A percentile compares a stretch with the other conserved stretches of the same genome.
Conservation (phyloP, 2,888 invertebrate genomes). For the Gortyna flavago region DNA sequence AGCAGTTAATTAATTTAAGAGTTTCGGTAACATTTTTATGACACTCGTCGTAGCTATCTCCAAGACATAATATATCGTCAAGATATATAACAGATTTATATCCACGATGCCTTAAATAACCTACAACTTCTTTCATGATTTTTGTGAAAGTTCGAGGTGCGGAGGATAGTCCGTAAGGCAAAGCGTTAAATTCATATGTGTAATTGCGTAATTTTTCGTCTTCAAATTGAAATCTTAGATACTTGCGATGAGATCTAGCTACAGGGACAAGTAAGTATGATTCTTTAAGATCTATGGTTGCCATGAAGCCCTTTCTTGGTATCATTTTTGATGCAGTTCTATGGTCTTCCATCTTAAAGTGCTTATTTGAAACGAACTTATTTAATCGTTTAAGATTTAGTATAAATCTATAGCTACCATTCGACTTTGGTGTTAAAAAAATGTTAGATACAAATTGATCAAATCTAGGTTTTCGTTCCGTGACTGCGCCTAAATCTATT, state of each 20-base stretch:
- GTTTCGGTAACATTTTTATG: no score
- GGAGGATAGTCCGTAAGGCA: no score
- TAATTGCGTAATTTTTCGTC: no score
- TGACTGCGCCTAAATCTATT: background rate
- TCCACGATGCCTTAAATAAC: background rate
- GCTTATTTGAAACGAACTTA: background rate
- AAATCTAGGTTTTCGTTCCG: background rate
- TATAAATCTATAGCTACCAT: background rate
- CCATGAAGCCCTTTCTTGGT: background rate
- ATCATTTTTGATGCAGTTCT: conserved; percentile 6
- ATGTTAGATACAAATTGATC: background rate
- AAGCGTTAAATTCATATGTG: no score
- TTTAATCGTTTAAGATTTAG: background rate
- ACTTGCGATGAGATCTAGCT: conserved; percentile 6
- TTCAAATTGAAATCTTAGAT: background rate
- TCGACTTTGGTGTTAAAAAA: background rate
- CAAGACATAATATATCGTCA: background rate
- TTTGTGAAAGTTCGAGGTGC: no score
- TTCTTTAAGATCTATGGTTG: conserved; percentile 3
- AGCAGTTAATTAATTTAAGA: no score
- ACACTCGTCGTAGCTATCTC: no score
- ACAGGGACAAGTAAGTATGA: conserved; percentile 3
- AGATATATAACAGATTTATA: background rate
- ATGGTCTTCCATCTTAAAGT: conserved; percentile 4
- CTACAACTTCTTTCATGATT: background rate